Percentiles rank a stretch among this genome's conserved stretches.
These are phyloP conservation scores for Buceros bicornis DNA, from an alignment of 2,797 vertebrate species.

Conservation along the genomic window DNA sequence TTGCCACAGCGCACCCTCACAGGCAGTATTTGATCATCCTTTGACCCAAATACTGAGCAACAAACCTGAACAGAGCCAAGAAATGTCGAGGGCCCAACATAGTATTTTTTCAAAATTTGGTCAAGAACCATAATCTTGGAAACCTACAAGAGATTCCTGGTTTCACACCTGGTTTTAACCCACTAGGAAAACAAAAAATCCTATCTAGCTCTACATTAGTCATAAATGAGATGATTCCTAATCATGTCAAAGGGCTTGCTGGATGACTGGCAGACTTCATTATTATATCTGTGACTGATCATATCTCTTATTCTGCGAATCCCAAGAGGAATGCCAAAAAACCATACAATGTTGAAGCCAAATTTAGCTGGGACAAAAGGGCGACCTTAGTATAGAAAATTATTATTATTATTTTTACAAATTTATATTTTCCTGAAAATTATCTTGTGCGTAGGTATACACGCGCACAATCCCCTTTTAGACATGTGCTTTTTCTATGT, in stretches of 20 bases:
- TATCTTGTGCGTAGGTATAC: background rate
- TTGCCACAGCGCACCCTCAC: background rate
- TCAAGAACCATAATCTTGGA: background rate
- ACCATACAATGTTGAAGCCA: background rate
- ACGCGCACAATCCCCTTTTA: fast-evolving
- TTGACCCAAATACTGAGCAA: background rate
- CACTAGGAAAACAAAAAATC: background rate
- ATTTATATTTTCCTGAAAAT: background rate
- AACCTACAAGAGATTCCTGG: background rate
- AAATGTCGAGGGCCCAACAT: fast-evolving
- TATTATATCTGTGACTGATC: conserved; percentile 36
- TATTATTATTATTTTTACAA: background rate
- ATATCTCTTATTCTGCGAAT: background rate
- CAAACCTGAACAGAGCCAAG: background rate
- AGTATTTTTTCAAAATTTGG: background rate
- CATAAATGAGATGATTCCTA: conserved; percentile 20
- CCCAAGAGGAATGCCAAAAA: conserved; percentile 29
- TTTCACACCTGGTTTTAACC: background rate
- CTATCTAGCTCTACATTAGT: background rate
- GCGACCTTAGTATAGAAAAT: background rate
- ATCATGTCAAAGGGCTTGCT: background rate
- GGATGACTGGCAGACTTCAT: conserved; percentile 60
- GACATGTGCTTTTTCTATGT: background rate
- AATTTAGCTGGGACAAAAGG: background rate
- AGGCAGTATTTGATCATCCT: background rate